Conservation (phyloP, 1,140 invertebrate genomes). For the Drosophila tristis region DNA sequence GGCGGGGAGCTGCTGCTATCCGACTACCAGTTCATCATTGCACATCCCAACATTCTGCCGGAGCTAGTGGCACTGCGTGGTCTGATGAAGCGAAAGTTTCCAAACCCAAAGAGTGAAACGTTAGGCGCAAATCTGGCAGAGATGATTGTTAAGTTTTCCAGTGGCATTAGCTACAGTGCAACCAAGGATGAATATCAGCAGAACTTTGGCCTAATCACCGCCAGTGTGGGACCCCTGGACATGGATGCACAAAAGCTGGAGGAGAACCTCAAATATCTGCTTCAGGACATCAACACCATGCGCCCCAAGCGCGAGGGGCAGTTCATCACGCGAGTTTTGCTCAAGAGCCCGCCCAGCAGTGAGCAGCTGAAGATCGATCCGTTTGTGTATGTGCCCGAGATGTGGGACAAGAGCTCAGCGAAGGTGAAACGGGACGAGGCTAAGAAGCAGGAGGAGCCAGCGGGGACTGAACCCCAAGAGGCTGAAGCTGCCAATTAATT, state of each 20-base stretch:
- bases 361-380: constrained; percentile 89
- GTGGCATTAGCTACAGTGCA: constrained; percentile 88
- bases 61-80: constrained; percentile 90
- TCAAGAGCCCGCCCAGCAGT: constrained; percentile 86
- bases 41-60: constrained; percentile 91
- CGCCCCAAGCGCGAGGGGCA: constrained; percentile 87
- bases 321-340: constrained; percentile 87
- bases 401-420: constrained; percentile 63
- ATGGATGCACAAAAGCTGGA: constrained; percentile 89
- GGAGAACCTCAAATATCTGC: constrained; percentile 87
- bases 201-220: constrained; percentile 88
- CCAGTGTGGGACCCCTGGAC: constrained; percentile 88
- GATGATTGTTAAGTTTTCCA: constrained; percentile 87
- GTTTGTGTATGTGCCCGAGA: constrained; percentile 85
- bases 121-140: constrained; percentile 87
- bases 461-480: constrained; percentile 12
- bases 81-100: constrained; percentile 91
- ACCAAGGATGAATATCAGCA: constrained; percentile 87
- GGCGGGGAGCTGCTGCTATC: constrained; percentile 87
- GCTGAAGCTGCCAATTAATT: constrained; percentile 58
- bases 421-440: constrained; percentile 46
- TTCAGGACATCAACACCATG: constrained; percentile 87
- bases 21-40: constrained; percentile 91
- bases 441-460: constrained; percentile 32
- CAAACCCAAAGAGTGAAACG: constrained; percentile 88